Conservation (phyloP, 2,797 vertebrate genomes). For the Coregonus sp. region DNA sequence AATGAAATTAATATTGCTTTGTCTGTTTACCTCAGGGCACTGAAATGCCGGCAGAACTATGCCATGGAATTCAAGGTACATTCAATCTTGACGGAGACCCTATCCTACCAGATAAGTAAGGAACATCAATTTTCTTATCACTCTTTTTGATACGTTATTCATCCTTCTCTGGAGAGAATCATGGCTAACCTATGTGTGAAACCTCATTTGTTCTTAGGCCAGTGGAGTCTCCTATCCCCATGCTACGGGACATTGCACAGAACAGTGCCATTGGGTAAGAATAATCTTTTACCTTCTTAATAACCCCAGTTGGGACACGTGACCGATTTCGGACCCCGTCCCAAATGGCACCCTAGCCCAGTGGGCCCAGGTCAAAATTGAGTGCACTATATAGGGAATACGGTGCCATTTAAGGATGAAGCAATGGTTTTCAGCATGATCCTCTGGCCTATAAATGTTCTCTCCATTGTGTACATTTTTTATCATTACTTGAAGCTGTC, state of each 20-base stretch:
- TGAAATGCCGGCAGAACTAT: slow-evolving; percentile 84
- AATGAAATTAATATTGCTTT: not conserved
- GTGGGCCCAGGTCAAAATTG: too few species aligned
- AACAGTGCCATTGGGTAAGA: slow-evolving; percentile 86
- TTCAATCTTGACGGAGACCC: slow-evolving; percentile 85
- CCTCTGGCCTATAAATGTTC: too few species aligned
- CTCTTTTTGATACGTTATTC: not conserved
- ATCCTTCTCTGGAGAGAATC: not conserved
- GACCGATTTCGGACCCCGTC: too few species aligned
- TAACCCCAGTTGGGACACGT: not conserved
- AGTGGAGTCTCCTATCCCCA: slow-evolving; percentile 87
- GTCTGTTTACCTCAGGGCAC: slow-evolving; percentile 55
- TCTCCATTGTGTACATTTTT: too few species aligned
- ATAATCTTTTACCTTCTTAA: not conserved
- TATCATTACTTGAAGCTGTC: too few species aligned
- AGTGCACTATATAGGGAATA: too few species aligned
- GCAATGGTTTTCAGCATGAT: too few species aligned
- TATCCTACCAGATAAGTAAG: slow-evolving; percentile 93
- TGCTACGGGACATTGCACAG: slow-evolving; percentile 83
- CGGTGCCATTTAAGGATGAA: too few species aligned
- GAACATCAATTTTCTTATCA: slow-evolving; percentile 34
- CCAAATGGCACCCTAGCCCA: too few species aligned
- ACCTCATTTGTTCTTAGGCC: slow-evolving; percentile 60
- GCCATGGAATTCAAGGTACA: slow-evolving; percentile 91
- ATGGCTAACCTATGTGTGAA: not conserved